Conservation (phyloP, 2,888 invertebrate genomes). For the Folsomia candida region DNA sequence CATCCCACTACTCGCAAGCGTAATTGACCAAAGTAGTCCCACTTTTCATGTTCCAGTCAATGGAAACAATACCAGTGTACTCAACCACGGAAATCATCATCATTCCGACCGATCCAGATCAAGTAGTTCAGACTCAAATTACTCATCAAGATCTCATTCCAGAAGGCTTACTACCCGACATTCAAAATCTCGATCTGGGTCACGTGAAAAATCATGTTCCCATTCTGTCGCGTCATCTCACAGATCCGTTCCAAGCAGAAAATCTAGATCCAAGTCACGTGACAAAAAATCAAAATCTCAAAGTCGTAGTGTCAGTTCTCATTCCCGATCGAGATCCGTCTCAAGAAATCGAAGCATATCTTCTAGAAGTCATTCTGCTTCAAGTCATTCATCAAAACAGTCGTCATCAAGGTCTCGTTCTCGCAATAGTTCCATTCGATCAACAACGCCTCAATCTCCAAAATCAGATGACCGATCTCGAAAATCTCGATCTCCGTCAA, state of each 20-base stretch:
- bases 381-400: neutral
- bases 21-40: slow-evolving; percentile 18
- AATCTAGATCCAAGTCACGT: slow-evolving; percentile 25
- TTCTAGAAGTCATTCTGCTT: neutral
- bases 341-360: slow-evolving; percentile 13
- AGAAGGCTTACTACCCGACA: slow-evolving; percentile 8
- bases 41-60: neutral
- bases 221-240: neutral
- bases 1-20: slow-evolving; percentile 38
- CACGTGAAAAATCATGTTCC: neutral
- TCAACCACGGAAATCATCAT: neutral
- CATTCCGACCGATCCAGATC: neutral
- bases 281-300: slow-evolving; percentile 5
- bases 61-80: neutral
- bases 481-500: slow-evolving; percentile 66
- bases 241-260: slow-evolving; percentile 1
- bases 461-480: slow-evolving; percentile 10
- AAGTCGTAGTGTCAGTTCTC: slow-evolving; percentile 4
- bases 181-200: neutral
- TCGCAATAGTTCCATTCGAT: slow-evolving; percentile 7
- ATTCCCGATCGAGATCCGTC: slow-evolving; percentile 19
- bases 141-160: slow-evolving; percentile 31
- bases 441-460: slow-evolving; percentile 16
- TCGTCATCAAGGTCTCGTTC: slow-evolving; percentile 17
- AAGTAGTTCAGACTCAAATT: slow-evolving; percentile 14